Base-by-base conservation (phyloP, 2,797 vertebrate genomes). In the Calcarius lapponicus region DNA sequence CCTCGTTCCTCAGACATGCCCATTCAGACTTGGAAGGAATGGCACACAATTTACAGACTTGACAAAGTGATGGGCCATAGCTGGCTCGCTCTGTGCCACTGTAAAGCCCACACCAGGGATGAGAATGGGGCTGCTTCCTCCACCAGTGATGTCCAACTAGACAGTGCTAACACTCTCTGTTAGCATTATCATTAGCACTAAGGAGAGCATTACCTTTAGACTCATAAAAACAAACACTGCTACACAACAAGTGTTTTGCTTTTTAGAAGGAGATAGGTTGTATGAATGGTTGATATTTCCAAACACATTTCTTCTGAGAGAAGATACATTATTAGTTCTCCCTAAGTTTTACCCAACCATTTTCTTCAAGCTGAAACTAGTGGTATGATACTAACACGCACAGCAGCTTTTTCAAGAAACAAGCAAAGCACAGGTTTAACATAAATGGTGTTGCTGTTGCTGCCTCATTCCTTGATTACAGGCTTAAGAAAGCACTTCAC, bases 1-100 rank as follows among this genome's bases (percentile, higher is more conserved):
- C 58, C 86, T 65, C 78, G 42, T 80, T 96, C 88, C 76, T 88
- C 60, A 85, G 83, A 82, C 62, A 95, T 40, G 71, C 51, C 88
- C 2, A 6, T 34, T 84, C 64, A 64, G 31, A 54, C 57, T 88
- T 74, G 62, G 26, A 89, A 53, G 31, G 47, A 90, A 93, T 7
- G 8, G 58, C 57, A 91, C n/a, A n/a, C 47, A 78, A 94, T 71
- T 84, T 64, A 53, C 26, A 92, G 83, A 66, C 25, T 54, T 75
- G 73, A 65, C 56, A 82, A 54, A 57, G 51, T 13, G 60, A 66
- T 34, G 58, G 80, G 61, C 24, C 18, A 67, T 13, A 84, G 54
- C 31, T 84, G 51, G 70, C 56, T 87, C 0, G 0, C 32, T 50
- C 40, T 74, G 28, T 31, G 36, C 19, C 40, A 10, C 58, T 65